phyloP scores from a whole-genome alignment of 1,140 invertebrate genomes.

The Drosophila saltans region DNA sequence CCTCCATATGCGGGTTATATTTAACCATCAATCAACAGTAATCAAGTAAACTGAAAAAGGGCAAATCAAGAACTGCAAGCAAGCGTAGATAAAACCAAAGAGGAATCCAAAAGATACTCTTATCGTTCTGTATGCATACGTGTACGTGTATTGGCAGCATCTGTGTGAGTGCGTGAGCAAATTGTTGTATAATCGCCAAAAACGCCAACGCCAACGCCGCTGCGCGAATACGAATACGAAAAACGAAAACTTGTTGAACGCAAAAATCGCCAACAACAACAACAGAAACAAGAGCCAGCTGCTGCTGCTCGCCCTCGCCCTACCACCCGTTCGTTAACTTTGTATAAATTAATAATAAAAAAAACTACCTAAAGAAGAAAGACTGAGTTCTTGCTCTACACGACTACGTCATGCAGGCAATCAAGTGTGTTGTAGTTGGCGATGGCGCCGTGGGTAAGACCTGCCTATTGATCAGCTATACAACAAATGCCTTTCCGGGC shows the following conservation, averaged over 20 bases:
- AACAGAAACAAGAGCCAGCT: neutral
- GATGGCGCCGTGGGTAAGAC: slow-evolving; percentile 98
- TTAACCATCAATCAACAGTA: slow-evolving; percentile 3
- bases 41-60: slow-evolving; percentile 39
- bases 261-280: neutral
- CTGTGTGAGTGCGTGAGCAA: slow-evolving; percentile 57
- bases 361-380: slow-evolving; percentile 39
- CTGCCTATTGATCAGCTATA: slow-evolving; percentile 97
- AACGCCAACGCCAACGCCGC: slow-evolving; percentile 41
- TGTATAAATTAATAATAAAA: slow-evolving; percentile 15
- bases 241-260: slow-evolving; percentile 42
- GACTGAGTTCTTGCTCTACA: slow-evolving; percentile 31
- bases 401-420: slow-evolving; percentile 90
- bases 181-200: slow-evolving; percentile 76
- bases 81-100: slow-evolving; percentile 1
- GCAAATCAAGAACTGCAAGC: slow-evolving; percentile 33
- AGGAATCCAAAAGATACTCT: slow-evolving; percentile 6
- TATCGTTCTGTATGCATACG: slow-evolving; percentile 15
- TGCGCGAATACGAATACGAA: slow-evolving; percentile 22
- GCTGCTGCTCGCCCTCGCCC: neutral
- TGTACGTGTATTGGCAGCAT: slow-evolving; percentile 31
- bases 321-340: slow-evolving; percentile 14
- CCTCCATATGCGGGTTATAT: slow-evolving; percentile 4
- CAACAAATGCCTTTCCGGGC: slow-evolving; percentile 97
- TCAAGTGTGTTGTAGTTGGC: slow-evolving; percentile 97